These are phyloP conservation scores for Nylanderia fulva DNA, from an alignment of 1,140 invertebrate species.

Conservation along the genomic window DNA sequence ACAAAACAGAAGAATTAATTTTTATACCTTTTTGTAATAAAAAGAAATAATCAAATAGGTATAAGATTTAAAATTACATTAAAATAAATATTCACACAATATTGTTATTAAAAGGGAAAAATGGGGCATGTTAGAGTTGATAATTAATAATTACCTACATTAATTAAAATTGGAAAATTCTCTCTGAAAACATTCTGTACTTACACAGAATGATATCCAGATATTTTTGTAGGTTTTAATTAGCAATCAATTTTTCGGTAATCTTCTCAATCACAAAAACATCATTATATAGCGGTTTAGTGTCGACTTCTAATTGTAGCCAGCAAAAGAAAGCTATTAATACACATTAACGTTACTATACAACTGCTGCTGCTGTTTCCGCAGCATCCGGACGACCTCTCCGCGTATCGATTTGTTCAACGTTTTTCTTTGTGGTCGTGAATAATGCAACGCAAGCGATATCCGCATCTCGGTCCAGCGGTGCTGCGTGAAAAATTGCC, in stretches of 20 bases:
- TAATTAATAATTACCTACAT: neutral
- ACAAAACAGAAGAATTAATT: too few species aligned
- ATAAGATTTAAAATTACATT: too few species aligned
- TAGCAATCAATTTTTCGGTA: neutral
- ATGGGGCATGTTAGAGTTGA: too few species aligned
- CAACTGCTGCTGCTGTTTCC: neutral
- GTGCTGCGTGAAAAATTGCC: neutral
- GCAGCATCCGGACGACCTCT: conserved; percentile 13
- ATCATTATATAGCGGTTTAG: neutral
- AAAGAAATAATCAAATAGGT: too few species aligned
- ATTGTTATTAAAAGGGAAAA: too few species aligned
- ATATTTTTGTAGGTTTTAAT: neutral
- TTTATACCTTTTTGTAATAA: too few species aligned
- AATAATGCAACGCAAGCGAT: conserved; percentile 63
- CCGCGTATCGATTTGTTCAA: conserved; percentile 52
- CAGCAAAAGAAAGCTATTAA: conserved; percentile 1
- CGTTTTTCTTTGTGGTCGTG: conserved; percentile 44
- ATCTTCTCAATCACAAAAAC: neutral
- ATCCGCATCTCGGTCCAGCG: conserved; percentile 12
- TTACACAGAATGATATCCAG: neutral
- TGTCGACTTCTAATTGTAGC: neutral
- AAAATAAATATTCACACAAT: too few species aligned
- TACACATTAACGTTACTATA: neutral
- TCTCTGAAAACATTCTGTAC: neutral
- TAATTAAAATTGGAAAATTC: neutral